Conservation (phyloP, 2,888 invertebrate genomes). For the Sminthurides aquaticus region DNA sequence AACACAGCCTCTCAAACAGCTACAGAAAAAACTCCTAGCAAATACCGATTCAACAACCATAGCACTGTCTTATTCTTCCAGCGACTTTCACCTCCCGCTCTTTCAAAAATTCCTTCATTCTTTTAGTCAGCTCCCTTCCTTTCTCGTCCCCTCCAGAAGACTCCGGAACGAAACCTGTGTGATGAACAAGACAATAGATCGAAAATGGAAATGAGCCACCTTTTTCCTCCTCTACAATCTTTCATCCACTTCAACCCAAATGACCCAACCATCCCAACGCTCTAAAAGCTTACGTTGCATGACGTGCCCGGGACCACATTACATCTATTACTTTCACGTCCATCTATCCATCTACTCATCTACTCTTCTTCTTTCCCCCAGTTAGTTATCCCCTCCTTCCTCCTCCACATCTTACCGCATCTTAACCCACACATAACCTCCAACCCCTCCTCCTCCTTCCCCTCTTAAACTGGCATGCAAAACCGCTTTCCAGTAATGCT, state of each 20-base stretch:
- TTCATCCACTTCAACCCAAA: slow-evolving; percentile 24
- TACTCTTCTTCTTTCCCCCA: neutral
- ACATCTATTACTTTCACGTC: slow-evolving; percentile 15
- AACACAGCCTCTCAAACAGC: no score
- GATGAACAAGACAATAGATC: slow-evolving; percentile 18
- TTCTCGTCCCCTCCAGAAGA: no score
- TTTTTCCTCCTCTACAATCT: slow-evolving; percentile 22
- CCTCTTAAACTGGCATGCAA: neutral
- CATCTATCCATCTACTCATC: slow-evolving; percentile 4
- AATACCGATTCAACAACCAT: no score
- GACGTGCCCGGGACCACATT: slow-evolving; percentile 22
- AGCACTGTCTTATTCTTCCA: neutral
- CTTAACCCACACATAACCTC: no score
- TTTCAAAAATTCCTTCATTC: neutral
- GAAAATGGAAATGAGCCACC: slow-evolving; percentile 34
- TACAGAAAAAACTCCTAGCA: no score
- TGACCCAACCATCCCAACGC: slow-evolving; percentile 21
- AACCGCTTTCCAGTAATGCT: no score
- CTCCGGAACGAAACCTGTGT: slow-evolving; percentile 1
- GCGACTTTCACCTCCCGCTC: neutral
- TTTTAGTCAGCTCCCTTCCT: no score
- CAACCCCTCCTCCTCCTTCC: neutral
- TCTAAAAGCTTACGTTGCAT: slow-evolving; percentile 7
- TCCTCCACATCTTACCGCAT: neutral
- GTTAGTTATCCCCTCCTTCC: neutral